Conservation (phyloP, 1,140 invertebrate species). For the Teleopsis dalmanni region DNA sequence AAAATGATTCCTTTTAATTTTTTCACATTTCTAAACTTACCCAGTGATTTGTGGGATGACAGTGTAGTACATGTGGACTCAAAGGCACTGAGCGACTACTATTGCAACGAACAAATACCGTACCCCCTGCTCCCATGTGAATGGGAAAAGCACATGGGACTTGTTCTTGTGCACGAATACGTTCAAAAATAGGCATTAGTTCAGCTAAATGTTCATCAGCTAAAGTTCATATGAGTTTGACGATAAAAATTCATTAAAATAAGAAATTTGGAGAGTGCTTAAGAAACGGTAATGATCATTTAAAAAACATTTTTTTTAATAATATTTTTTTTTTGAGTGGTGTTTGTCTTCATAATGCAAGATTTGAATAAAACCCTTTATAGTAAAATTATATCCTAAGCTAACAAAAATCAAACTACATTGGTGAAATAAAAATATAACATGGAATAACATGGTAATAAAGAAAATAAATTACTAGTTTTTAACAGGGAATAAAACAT, state of each 20-base stretch:
- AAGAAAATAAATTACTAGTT: no score
- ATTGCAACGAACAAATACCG: slow-evolving; percentile 44
- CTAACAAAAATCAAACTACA: no score
- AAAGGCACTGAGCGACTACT: slow-evolving; percentile 42
- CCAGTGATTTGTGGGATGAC: slow-evolving; percentile 60
- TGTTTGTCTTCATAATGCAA: no score
- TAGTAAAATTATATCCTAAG: no score
- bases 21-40: slow-evolving; percentile 40
- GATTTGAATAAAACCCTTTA: no score
- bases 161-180: slow-evolving; percentile 77
- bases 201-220: slow-evolving; percentile 87
- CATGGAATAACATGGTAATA: no score
- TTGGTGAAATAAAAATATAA: no score
- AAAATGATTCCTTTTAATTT: no score
- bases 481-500: no score
- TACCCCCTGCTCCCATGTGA: slow-evolving; percentile 59
- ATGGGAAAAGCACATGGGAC: slow-evolving; percentile 80
- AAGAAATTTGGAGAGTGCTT: neutral
- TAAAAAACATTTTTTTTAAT: slow-evolving; percentile 2
- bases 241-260: slow-evolving; percentile 5
- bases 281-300: slow-evolving; percentile 12
- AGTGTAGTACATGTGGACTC: slow-evolving; percentile 44
- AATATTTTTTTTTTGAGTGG: neutral
- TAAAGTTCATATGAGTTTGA: slow-evolving; percentile 43
- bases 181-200: slow-evolving; percentile 89